These are phyloP conservation scores for Magallana gigas DNA, from an alignment of 1,140 invertebrate genomes.

Conservation along the genomic window DNA sequence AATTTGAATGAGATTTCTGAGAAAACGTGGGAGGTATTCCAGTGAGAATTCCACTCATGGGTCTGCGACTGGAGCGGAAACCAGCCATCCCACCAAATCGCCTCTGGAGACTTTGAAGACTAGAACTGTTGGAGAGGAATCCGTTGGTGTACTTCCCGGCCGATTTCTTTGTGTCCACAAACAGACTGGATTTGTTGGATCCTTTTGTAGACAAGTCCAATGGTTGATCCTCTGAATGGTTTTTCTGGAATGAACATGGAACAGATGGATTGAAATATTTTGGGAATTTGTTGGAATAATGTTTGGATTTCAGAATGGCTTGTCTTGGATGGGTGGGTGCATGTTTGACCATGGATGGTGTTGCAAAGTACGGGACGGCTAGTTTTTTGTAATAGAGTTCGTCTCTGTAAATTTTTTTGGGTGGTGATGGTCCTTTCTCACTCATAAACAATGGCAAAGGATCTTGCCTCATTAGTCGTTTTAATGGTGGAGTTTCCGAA, in stretches of 20 bases:
- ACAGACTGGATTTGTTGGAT: constrained; percentile 38
- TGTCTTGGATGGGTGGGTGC: constrained; percentile 56
- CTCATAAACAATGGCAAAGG: constrained; percentile 50
- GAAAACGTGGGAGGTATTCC: neutral
- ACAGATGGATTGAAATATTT: neutral
- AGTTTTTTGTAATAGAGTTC: constrained; percentile 47
- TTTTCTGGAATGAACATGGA: constrained; percentile 20
- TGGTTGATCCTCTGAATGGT: constrained; percentile 66
- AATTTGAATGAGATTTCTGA: constrained; percentile 28
- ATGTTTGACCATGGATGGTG: constrained; percentile 52
- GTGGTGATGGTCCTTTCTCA: constrained; percentile 48
- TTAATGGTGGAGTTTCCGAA: constrained; percentile 63
- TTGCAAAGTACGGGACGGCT: constrained; percentile 40
- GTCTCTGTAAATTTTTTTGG: constrained; percentile 57
- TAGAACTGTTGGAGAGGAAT: constrained; percentile 50
- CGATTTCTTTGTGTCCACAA: constrained; percentile 47
- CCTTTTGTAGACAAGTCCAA: constrained; percentile 72
- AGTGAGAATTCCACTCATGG: constrained; percentile 53
- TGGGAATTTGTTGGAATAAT: constrained; percentile 54
- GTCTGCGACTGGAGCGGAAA: constrained; percentile 61
- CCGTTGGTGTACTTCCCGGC: constrained; percentile 52
- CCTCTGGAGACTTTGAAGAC: constrained; percentile 74
- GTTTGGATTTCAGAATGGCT: constrained; percentile 53
- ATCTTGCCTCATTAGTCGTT: constrained; percentile 66
- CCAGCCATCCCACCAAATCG: constrained; percentile 73